Evolutionary conservation across 2,113 vertebrate species (phyloP), one percentile per base, ranked within the genome.

Genomic region (Camelus dromedarius): DNA sequence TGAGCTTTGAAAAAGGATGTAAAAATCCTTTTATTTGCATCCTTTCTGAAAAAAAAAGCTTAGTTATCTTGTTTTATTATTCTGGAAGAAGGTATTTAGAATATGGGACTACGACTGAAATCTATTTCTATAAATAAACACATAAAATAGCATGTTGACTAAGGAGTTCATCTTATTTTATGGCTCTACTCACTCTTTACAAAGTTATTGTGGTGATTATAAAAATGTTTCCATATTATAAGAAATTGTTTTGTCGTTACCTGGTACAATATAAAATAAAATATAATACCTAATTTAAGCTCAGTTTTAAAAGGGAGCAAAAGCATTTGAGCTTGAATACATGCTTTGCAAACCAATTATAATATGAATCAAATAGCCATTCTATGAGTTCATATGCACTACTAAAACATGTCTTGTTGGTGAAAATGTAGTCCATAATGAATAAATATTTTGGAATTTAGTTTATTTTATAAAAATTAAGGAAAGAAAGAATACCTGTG

Each of bases 1-100:
- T 75, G 67, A 26, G 3, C 30, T 97, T 95, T 96, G 67, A 92
- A 85, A 98, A 96, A 95, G 8, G 5, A 92, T 54, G 67, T 70
- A 72, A 91, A 86, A 88, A 0, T 50, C 60, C n/a, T 66, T 95
- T 96, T 58, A 28, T 97, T 97, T 91, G 1, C 16, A 69, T 72
- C 16, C 0, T 58, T 81, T 85, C 58, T 95, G 62, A 66, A 96
- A 96, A 54, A 54, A 48, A 48, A 3, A 6, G 38, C 32, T 77
- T 70, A 56, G 19, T 69, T 58, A 87, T 90, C 95, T 93, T 52
- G 46, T 50, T 86, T 92, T 97, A 69, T 75, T 96, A 77, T 86
- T 83, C 92, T 97, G 26, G 1, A 0, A 67, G 93, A 89, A 95
- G 83, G 5, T 76, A 91, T 48, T 56, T 22, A 7, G 76, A 80